Percentiles rank a stretch among this genome's conserved stretches.
Evolutionary conservation across 2,888 invertebrate genomes (phyloP).

Genomic region (Blomia tropicalis): DNA sequence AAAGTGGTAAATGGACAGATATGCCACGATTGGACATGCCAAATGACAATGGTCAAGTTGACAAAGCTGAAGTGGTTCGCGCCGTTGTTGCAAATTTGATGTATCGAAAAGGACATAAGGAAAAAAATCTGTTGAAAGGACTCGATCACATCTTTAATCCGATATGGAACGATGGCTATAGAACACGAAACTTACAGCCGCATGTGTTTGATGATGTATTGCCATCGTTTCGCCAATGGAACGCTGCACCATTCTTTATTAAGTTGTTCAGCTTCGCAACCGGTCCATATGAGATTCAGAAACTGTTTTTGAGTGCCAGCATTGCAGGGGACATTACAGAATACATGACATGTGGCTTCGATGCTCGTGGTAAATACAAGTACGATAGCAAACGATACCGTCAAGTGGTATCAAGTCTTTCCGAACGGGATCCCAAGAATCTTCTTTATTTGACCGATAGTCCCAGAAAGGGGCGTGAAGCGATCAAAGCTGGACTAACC

Average conservation of each 20-base stretch:
- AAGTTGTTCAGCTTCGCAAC: conserved; percentile 17
- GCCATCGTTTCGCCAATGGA: neutral
- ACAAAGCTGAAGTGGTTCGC: too few relatives aligned
- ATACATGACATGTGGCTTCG: neutral
- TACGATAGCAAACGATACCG: neutral
- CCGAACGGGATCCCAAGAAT: conserved; percentile 7
- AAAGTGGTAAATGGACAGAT: too few relatives aligned
- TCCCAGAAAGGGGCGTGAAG: neutral
- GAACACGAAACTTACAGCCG: neutral
- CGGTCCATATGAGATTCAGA: conserved; percentile 14
- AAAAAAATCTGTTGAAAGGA: neutral
- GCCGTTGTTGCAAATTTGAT: neutral
- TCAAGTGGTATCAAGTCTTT: neutral
- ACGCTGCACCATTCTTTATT: neutral
- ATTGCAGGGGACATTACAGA: neutral
- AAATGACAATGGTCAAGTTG: too few relatives aligned
- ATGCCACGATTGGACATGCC: too few relatives aligned
- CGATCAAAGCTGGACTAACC: neutral
- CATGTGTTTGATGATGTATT: conserved; percentile 13
- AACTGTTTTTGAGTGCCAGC: conserved; percentile 1
- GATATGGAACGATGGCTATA: conserved; percentile 4
- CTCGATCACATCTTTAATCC: neutral
- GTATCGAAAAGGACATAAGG: too few relatives aligned
- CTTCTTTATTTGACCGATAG: conserved; percentile 18
- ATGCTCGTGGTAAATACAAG: conserved; percentile 4